Evolutionary conservation across 2,888 invertebrate genomes (phyloP).

Genomic region (Lottia scabra): DNA sequence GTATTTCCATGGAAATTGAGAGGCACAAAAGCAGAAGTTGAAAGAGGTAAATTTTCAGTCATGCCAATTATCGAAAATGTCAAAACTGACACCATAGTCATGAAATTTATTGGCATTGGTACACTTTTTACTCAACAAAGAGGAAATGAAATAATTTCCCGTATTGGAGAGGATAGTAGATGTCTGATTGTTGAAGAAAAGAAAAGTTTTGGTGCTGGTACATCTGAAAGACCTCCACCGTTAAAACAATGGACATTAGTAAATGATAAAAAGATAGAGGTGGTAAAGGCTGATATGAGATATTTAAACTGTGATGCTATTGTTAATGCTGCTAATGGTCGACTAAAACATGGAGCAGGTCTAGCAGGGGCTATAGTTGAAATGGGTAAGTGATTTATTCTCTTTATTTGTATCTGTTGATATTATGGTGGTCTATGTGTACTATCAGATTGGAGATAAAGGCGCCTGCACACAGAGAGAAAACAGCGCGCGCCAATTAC

Average conservation of each 20-base stretch:
- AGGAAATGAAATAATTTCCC: neutral
- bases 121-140: neutral
- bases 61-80: no score
- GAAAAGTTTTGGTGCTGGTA: neutral
- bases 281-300: constrained; percentile 42
- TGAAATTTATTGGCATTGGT: neutral
- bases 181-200: neutral
- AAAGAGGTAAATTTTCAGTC: no score
- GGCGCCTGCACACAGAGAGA: no score
- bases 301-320: constrained; percentile 42
- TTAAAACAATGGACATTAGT: neutral
- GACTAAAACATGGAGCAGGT: constrained; percentile 47
- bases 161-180: neutral
- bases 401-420: neutral
- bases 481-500: no score
- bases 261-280: constrained; percentile 26
- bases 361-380: constrained; percentile 43
- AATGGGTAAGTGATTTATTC: constrained; percentile 36
- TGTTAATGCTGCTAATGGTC: constrained; percentile 52
- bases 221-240: neutral
- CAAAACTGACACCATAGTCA: neutral
- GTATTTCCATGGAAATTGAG: no score
- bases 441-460: no score
- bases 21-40: no score
- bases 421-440: no score